phyloP scores from a whole-genome alignment of 2,888 invertebrate genomes.

The Caenorhabditis angaria region DNA sequence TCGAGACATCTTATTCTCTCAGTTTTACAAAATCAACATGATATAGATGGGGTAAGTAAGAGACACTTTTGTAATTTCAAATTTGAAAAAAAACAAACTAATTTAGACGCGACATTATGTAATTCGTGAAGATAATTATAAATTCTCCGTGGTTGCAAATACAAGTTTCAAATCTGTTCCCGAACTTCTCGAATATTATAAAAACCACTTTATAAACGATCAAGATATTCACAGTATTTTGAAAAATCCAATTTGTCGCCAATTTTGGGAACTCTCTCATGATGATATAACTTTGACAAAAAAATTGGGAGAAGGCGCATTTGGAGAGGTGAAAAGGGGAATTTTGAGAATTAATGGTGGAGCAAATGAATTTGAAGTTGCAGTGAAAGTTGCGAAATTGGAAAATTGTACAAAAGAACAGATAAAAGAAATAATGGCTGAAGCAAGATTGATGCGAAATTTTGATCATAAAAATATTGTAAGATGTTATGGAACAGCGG shows the following conservation, averaged over 20 bases:
- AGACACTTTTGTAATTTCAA: neutral
- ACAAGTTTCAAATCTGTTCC: neutral
- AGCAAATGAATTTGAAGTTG: neutral
- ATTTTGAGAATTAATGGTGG: slow-evolving; percentile 6
- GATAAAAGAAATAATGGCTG: slow-evolving; percentile 58
- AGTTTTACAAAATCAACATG: slow-evolving; percentile 7
- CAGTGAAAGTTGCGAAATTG: slow-evolving; percentile 45
- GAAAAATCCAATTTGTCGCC: slow-evolving; percentile 32
- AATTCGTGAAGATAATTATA: slow-evolving; percentile 30
- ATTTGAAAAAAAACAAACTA: slow-evolving; percentile 30
- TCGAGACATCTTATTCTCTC: no score
- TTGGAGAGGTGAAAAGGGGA: slow-evolving; percentile 59
- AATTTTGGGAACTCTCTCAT: slow-evolving; percentile 60
- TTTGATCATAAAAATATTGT: slow-evolving; percentile 58
- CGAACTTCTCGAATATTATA: neutral
- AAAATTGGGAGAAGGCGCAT: slow-evolving; percentile 63
- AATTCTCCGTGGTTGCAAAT: slow-evolving; percentile 15
- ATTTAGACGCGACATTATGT: slow-evolving; percentile 44
- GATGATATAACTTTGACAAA: slow-evolving; percentile 54
- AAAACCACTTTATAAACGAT: neutral
- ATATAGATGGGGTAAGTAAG: neutral
- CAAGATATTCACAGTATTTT: neutral
- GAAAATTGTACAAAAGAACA: slow-evolving; percentile 58
- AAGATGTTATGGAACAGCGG: slow-evolving; percentile 51
- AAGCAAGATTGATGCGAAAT: slow-evolving; percentile 57